Evolutionary conservation across 1,140 invertebrate genomes (phyloP), one percentile per base, ranked within the genome.

Genomic region (Penaeus vannamei): DNA sequence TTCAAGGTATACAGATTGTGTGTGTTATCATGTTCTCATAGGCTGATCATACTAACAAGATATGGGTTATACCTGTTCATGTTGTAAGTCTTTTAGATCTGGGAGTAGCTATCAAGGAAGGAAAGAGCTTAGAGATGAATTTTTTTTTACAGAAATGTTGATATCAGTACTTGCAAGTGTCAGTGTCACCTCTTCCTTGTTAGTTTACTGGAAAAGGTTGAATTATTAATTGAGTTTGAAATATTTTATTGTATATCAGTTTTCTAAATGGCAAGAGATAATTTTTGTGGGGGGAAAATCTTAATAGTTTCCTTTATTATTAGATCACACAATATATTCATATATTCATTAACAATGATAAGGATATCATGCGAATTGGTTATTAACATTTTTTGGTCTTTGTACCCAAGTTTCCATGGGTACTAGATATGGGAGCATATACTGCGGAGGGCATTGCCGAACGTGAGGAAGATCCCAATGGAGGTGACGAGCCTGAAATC

Each of bases 341-440:
- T 36, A 72, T 23, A 19, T 32, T 17, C 17, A 29, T 76, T 76
- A 2, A 29, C 12, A 76, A 10, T 76, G 12, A 76, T 29, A 29
- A 76, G 7, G 22, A 20, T 17, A 14, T 53, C 53, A 14, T 53
- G 53, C 14, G 53, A 53, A 53, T 53, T 12, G 12, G 14, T 8
- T 17, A 53, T 53, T 53, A 53, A 53, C 29, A 76, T 32, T 53
- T 23, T 46, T 42, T 88, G 76, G 76, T 77, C 29, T 89, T 80
- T 72, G 26, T 53, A 46, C 81, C 86, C 61, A 80, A 95, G 93
- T 95, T 95, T 93, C 95, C 95, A 14, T 92, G 94, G 92, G 92
- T 93, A 86, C 91, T 95, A 61, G 94, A 95, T 90, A 95, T 95
- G 94, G 94, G 94, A 61, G 94, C 94, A n/a, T 95, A 95, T 91